phyloP scores from a whole-genome alignment of 2,113 vertebrate genomes.

The Cercocebus atys region DNA sequence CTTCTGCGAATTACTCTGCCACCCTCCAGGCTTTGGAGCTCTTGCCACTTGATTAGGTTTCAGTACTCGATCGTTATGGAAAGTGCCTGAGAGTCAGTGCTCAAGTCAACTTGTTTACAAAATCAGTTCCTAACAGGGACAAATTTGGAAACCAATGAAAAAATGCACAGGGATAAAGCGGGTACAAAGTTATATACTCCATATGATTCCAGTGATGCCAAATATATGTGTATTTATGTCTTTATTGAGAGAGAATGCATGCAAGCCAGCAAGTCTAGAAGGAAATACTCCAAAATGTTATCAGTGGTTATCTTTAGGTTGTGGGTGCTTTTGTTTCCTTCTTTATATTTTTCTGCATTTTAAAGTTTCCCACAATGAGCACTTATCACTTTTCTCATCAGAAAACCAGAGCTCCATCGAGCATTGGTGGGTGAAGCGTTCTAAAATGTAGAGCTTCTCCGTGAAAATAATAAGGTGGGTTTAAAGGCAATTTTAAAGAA shows the following conservation, averaged over 20 bases:
- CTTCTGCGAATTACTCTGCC: background rate
- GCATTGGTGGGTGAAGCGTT: conserved; percentile 40
- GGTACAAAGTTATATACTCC: background rate
- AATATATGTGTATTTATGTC: background rate
- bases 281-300: conserved; percentile 79
- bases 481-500: conserved; percentile 53
- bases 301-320: conserved; percentile 74
- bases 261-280: conserved; percentile 55
- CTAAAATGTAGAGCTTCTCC: conserved; percentile 17
- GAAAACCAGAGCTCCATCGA: conserved; percentile 59
- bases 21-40: background rate
- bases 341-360: conserved; percentile 75
- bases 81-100: background rate
- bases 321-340: conserved; percentile 75
- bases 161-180: background rate
- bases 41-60: conserved; percentile 3
- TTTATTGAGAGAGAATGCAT: conserved; percentile 43
- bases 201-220: background rate
- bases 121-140: conserved; percentile 10
- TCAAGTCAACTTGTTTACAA: conserved; percentile 21
- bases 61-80: background rate
- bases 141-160: conserved; percentile 15
- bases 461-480: conserved; percentile 45
- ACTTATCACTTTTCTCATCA: conserved; percentile 75
- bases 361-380: conserved; percentile 76